phyloP scores from a whole-genome alignment of 2,797 vertebrate species.

The Jordanella pulchra region DNA sequence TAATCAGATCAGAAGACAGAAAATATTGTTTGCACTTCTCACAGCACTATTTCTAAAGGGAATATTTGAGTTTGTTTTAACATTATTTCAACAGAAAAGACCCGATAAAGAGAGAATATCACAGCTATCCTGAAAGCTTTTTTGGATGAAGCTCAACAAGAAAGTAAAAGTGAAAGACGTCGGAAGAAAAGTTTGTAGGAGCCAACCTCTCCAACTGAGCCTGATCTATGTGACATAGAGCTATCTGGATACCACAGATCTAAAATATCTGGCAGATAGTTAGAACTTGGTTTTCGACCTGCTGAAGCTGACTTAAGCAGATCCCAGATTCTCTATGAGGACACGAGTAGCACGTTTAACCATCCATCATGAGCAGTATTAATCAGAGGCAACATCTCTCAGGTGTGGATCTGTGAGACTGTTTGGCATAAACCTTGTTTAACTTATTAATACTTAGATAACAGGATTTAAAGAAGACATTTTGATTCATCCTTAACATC shows the following conservation, averaged over 20 bases:
- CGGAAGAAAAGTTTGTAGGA: background rate
- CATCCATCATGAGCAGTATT: background rate
- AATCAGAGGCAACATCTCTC: background rate
- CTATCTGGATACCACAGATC: background rate
- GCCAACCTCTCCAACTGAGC: background rate
- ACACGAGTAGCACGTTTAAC: background rate
- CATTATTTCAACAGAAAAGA: background rate
- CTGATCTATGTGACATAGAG: background rate
- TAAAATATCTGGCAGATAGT: too few relatives aligned
- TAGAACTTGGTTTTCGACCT: background rate
- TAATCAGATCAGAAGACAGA: background rate
- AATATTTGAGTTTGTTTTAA: background rate
- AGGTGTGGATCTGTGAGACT: background rate
- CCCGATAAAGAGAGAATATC: background rate
- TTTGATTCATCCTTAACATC: background rate
- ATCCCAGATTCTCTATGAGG: background rate
- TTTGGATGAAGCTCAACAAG: background rate
- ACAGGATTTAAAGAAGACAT: background rate
- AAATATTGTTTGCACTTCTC: background rate
- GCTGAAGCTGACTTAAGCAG: background rate
- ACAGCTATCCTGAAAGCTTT: background rate
- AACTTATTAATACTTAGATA: background rate
- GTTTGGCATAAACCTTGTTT: background rate
- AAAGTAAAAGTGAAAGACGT: too few relatives aligned
- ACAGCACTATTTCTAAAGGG: background rate